Evolutionary conservation across 2,797 vertebrate species (phyloP).

Genomic region (Gallinago solitaria): DNA sequence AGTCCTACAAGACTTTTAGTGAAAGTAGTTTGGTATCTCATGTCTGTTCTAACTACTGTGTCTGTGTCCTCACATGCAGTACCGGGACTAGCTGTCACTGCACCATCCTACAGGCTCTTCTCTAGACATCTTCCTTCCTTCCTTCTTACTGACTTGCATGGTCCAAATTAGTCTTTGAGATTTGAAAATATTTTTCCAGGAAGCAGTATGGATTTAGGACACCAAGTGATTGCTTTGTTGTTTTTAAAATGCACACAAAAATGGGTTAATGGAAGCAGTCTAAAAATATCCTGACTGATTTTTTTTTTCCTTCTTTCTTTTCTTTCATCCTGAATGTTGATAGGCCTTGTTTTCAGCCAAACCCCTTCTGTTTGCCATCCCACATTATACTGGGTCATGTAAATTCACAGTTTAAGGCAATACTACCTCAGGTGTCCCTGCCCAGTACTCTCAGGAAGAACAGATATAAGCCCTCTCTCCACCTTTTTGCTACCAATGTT

Average conservation of each 20-base stretch:
- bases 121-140: neutral
- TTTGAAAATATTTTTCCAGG: neutral
- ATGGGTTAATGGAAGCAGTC: neutral
- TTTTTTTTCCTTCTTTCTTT: neutral
- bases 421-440: neutral
- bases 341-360: neutral
- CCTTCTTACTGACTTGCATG: neutral
- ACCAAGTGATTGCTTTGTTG: neutral
- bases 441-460: neutral
- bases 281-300: conserved; percentile 4
- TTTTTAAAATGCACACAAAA: neutral
- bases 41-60: neutral
- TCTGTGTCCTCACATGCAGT: neutral
- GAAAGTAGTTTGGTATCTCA: neutral
- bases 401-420: neutral
- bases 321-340: neutral
- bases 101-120: neutral
- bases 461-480: neutral
- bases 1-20: neutral
- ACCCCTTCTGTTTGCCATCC: neutral
- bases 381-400: neutral
- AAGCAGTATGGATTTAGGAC: neutral
- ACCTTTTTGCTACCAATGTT: neutral
- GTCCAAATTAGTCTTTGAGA: neutral
- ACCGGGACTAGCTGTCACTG: neutral